Evolutionary conservation across 2,113 vertebrate genomes (phyloP), one percentile per base, ranked within the genome.

Genomic region (Castor canadensis): DNA sequence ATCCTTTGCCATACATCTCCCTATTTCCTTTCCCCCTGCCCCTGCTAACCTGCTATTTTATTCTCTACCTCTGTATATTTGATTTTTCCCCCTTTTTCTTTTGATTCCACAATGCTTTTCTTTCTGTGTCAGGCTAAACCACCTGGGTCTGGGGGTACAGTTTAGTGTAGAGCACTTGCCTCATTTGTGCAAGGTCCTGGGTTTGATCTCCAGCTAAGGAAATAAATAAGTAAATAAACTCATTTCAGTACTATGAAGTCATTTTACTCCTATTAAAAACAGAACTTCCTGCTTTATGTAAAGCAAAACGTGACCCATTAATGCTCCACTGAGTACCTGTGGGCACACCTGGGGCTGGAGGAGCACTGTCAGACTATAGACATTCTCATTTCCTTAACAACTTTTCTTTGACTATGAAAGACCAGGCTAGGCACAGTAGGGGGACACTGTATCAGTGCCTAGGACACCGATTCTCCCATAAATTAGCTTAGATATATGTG

Each of bases 321-420:
- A 16, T 6, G 49, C 52, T 52, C 20, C 43, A 19, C 0, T 4
- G 11, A 82, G 40, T 56, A 9, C 43, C 45, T 69, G 2, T 20
- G 40, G 52, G 28, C 24, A 56, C 32, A 32, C 5, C 4, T 38
- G 8, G 67, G 26, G 60, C 16, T 30, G 28, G 11, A 24, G n/a
- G 38, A 28, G 5, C 26, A 12, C 72, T 49, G 47, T 20, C n/a
- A 20, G 56, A 35, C 6, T 3, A 30, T 0, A 26, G 16, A 3
- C 24, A 13, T 32, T 43, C n/a, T 43, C 19, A 16, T 28, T 43
- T 11, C 32, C 32, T 38, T 20, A 10, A 5, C 47, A 86, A 30
- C 17, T 47, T 56, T 75, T 43, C 87, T 47, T 38, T 79, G 40
- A n/a, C 13, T 13, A 6, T 1, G 1, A 72, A n/a, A 19, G 72